phyloP scores from a whole-genome alignment of 2,797 vertebrate genomes.

The Sandelia bainsii region DNA sequence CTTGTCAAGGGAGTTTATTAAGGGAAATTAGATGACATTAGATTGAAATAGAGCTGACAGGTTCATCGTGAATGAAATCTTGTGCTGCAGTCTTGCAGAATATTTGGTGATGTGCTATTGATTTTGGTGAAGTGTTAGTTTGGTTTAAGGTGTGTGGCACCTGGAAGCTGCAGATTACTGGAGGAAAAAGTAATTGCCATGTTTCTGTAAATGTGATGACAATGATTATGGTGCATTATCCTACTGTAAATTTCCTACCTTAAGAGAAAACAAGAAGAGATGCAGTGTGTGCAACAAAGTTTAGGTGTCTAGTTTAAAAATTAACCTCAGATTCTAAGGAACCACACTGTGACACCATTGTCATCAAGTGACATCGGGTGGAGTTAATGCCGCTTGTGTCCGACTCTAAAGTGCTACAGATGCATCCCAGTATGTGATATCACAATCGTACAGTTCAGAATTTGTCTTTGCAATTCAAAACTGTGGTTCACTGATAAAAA shows the following conservation, averaged over 20 bases:
- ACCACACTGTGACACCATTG: neutral
- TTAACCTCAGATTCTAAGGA: neutral
- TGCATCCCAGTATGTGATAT: too few species aligned
- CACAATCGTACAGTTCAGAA: too few species aligned
- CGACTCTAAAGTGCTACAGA: too few species aligned
- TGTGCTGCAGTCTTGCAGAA: constrained; percentile 3
- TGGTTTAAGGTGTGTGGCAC: constrained; percentile 5
- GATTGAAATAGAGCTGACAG: neutral
- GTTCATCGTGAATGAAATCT: neutral
- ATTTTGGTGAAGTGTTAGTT: neutral
- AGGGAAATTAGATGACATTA: neutral
- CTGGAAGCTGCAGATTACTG: neutral
- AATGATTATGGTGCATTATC: constrained; percentile 12
- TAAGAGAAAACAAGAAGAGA: neutral
- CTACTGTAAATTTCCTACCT: constrained; percentile 1
- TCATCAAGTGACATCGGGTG: too few species aligned
- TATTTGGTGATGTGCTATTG: constrained; percentile 3
- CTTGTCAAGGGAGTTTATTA: too few species aligned
- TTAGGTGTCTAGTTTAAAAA: constrained; percentile 8
- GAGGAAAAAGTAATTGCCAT: constrained; percentile 2
- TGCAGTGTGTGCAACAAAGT: too few species aligned
- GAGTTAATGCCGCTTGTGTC: too few species aligned
- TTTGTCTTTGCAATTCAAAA: too few species aligned
- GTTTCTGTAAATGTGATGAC: constrained; percentile 24
- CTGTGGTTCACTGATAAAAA: too few species aligned